Evolutionary conservation across 1,140 invertebrate species (phyloP), one percentile per base, ranked within the genome.

Genomic region (Philotrypesis tridentata): DNA sequence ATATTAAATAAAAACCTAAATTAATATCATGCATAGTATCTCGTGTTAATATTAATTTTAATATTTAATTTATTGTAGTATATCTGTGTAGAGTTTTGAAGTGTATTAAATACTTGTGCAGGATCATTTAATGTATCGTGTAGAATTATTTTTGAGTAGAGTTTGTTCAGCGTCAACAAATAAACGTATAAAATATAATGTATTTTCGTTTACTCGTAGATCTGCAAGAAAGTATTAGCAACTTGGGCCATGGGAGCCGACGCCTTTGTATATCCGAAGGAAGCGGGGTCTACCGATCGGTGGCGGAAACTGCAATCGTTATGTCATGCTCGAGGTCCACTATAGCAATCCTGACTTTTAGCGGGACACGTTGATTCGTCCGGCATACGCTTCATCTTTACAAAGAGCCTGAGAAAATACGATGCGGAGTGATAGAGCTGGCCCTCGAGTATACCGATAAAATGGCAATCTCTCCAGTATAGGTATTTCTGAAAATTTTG

Each of bases 181-280:
- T n/a, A n/a, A n/a, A n/a, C n/a, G n/a, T n/a, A n/a, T n/a, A 67
- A 91, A 94, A 82, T 96, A 96, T 89, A 98, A 99, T 87, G 98
- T 98, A 0, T 37, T 61, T 75, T 12, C 71, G 1, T n/a, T 92
- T 84, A 93, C 95, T 1, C 89, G 98, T 83, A 95, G 88, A 92
- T 94, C 7, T 98, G 97, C 87, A 96, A 96, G 86, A 94, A 96
- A 90, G 98, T 99, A 0, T 92, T 99, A 78, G 97, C 97, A 8
- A 98, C 98, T 0, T 99, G 98, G 98, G 98, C 99, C 0, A 99
- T 99, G 97, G 99, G 98, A 0, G 98, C 98, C 0, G 93, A 94
- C 31, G 94, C 95, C 0, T 97, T 97, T 86, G 92, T 93, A 0
- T 97, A 97, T 91, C 96, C 96, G 6, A 91, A 95, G 88, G 97